Evolutionary conservation across 2,113 vertebrate genomes (phyloP), one percentile per base, ranked within the genome.

Genomic region (Pedetes capensis): DNA sequence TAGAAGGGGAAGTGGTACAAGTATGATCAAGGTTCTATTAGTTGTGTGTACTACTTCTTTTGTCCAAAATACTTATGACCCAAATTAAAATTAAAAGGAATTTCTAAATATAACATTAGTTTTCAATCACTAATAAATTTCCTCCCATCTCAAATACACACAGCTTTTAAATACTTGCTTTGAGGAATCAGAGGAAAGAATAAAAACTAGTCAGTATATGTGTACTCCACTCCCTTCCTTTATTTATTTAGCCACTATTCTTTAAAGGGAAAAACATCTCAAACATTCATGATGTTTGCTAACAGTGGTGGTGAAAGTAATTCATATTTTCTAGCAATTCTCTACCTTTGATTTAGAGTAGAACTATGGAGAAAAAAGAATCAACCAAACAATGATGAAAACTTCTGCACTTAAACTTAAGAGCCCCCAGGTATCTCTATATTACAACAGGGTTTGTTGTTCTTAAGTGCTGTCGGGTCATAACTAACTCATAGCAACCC

Each of bases 61-160:
- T 91, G 44, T 59, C 27, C 61, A 93, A 78, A n/a, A 93, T 42
- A 68, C 13, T 69, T 79, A 80, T 6, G 25, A 47, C 4, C 6
- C n/a, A 91, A 89, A 89, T 49, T 79, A 95, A 96, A 95, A 81
- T 66, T 93, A 69, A 89, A 91, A 89, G 3, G 22, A 49, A 88
- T 72, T 64, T 76, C 72, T 71, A 95, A 94, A 88, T 88, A 71
- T 23, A 95, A 59, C 51, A 84, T 69, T 61, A 94, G 53, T 25
- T 92, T 85, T 69, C 25, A 88, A 61, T 86, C 76, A 91, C 59
- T 82, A 81, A 86, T 32, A 91, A 42, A 74, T 82, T 29, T 82
- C 47, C 29, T 34, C 37, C 59, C 16, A 17, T 69, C 47, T 92
- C 66, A 93, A 76, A 94, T 47, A 74, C 6, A 32, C 17, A 83